Evolutionary conservation across 2,797 vertebrate species (phyloP).

Genomic region (Catostomus latipinnis): DNA sequence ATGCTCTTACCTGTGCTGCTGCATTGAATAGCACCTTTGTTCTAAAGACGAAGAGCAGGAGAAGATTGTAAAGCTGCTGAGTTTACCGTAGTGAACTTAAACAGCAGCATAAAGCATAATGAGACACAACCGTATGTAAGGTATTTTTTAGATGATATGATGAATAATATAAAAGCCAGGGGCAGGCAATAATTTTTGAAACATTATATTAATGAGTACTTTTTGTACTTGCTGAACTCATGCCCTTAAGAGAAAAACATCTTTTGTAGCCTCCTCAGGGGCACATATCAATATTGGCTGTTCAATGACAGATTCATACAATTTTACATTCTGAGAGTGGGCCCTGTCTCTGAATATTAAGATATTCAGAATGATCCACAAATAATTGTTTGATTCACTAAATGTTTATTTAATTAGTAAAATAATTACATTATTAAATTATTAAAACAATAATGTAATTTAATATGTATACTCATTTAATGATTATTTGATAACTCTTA

Average conservation of each 20-base stretch:
- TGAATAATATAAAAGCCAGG: conserved; percentile 24
- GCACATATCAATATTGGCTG: neutral
- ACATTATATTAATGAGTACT: conserved; percentile 21
- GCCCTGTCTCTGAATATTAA: neutral
- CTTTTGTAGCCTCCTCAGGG: neutral
- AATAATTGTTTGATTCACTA: neutral
- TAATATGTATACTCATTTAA: no score
- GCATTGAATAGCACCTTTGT: conserved; percentile 63
- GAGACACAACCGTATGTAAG: conserved; percentile 28
- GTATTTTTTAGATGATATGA: conserved; percentile 32
- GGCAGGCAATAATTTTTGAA: conserved; percentile 30
- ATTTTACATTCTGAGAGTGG: no score
- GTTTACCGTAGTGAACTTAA: conserved; percentile 41
- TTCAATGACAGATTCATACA: neutral
- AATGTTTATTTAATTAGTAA: no score
- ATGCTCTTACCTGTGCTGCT: conserved; percentile 62
- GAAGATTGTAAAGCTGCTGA: conserved; percentile 44
- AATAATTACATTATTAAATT: no score
- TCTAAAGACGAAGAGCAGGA: conserved; percentile 49
- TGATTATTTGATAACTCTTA: no score
- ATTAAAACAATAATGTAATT: no score
- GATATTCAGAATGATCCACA: neutral
- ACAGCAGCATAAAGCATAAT: conserved; percentile 24
- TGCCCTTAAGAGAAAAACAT: neutral
- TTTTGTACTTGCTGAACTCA: neutral